These are phyloP conservation scores for Cliona cf. orientalis DNA, from an alignment of 37 sponge, comb jelly and placozoan genomes.

Conservation along the genomic window DNA sequence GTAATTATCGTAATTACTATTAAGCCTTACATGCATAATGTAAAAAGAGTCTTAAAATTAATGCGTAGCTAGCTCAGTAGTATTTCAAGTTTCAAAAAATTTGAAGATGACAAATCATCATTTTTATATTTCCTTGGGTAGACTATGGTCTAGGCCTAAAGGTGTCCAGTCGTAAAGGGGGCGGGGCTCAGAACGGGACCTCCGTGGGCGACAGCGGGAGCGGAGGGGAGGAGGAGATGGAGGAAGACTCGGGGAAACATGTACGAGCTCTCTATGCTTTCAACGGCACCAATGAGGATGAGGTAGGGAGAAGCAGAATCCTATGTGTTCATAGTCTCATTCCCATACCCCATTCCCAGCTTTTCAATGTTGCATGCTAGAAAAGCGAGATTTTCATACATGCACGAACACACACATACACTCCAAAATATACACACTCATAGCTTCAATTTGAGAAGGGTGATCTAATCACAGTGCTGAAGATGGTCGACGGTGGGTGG, in stretches of 20 bases:
- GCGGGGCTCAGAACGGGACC: slow-evolving; percentile 12
- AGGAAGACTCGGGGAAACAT: not conserved
- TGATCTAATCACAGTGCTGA: slow-evolving; percentile 79
- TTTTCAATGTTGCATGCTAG: not conserved
- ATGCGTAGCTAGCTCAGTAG: too few species aligned
- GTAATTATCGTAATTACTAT: too few species aligned
- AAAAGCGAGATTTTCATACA: not conserved
- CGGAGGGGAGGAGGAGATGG: slow-evolving; percentile 6
- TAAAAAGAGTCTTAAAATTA: too few species aligned
- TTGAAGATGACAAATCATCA: too few species aligned
- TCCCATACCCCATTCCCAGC: not conserved
- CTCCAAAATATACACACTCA: not conserved
- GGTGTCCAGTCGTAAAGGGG: not conserved
- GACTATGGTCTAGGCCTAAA: too few species aligned
- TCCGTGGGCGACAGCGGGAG: slow-evolving; percentile 14
- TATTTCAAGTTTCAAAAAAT: too few species aligned
- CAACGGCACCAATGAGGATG: slow-evolving; percentile 75
- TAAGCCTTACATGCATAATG: too few species aligned
- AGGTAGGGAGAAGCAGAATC: slow-evolving; percentile 39
- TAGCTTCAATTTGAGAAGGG: slow-evolving; percentile 88
- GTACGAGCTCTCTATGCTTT: slow-evolving; percentile 74
- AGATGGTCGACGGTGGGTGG: slow-evolving; percentile 92
- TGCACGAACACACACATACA: not conserved
- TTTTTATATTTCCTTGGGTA: not conserved
- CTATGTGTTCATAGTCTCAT: slow-evolving; percentile 9